Percentiles rank a stretch among this genome's conserved stretches.
Evolutionary conservation across 2,797 vertebrate genomes (phyloP).

Genomic region (Notolabrus celidotus): DNA sequence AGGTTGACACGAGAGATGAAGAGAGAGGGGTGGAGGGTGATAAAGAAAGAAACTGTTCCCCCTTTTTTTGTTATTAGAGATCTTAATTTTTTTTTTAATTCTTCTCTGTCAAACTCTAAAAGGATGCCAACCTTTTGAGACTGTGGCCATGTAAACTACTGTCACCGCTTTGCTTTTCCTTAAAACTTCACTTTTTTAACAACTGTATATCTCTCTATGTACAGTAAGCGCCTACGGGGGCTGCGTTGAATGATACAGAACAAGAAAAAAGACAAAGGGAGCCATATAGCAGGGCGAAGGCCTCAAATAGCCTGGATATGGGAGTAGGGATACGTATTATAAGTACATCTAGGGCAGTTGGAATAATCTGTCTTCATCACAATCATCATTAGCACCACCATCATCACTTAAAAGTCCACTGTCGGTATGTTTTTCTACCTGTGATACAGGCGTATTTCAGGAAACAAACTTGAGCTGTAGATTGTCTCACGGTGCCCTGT

Average conservation of each 20-base stretch:
- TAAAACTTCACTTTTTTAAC: slow-evolving; percentile 66
- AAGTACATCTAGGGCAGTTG: slow-evolving; percentile 69
- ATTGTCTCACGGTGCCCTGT: slow-evolving; percentile 59
- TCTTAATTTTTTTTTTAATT: slow-evolving; percentile 45
- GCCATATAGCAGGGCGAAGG: slow-evolving; percentile 50
- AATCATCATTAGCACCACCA: slow-evolving; percentile 61
- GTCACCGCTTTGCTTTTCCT: slow-evolving; percentile 72
- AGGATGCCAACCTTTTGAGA: slow-evolving; percentile 60
- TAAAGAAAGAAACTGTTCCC: slow-evolving; percentile 64
- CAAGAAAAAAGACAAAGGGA: slow-evolving; percentile 60
- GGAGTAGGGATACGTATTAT: slow-evolving; percentile 45
- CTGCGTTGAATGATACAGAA: slow-evolving; percentile 64
- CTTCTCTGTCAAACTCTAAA: slow-evolving; percentile 57
- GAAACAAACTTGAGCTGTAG: slow-evolving; percentile 39
- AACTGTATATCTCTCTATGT: slow-evolving; percentile 77
- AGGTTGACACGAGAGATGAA: slow-evolving; percentile 78
- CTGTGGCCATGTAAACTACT: slow-evolving; percentile 72
- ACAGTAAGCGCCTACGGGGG: slow-evolving; percentile 74
- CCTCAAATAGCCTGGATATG: slow-evolving; percentile 53
- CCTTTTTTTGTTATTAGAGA: slow-evolving; percentile 48
- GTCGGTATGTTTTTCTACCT: slow-evolving; percentile 30
- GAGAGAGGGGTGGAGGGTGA: slow-evolving; percentile 53
- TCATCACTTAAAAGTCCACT: slow-evolving; percentile 41
- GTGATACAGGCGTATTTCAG: slow-evolving; percentile 30
- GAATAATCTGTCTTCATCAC: slow-evolving; percentile 48